These are phyloP conservation scores for Synergus gifuensis DNA, from an alignment of 2,888 invertebrate genomes.

Conservation along the genomic window DNA sequence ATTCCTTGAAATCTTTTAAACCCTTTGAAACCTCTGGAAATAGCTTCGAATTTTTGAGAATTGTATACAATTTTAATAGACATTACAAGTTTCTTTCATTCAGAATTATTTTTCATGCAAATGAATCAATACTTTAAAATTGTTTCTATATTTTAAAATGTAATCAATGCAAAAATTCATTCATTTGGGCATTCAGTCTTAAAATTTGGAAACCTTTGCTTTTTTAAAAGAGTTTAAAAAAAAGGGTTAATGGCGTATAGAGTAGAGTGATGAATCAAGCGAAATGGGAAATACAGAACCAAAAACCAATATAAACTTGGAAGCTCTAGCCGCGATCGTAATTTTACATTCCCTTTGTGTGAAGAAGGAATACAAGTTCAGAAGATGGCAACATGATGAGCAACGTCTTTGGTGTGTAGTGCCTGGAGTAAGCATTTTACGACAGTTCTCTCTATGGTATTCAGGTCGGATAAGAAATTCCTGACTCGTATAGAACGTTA, in stretches of 20 bases:
- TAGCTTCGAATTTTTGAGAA: too few species aligned
- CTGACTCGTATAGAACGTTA: conserved; percentile 52
- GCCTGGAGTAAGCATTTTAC: conserved; percentile 53
- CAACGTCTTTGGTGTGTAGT: conserved; percentile 53
- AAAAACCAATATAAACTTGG: conserved; percentile 6
- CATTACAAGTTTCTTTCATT: too few species aligned
- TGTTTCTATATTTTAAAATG: too few species aligned
- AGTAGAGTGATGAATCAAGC: neutral
- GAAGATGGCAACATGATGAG: conserved; percentile 45
- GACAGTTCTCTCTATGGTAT: conserved; percentile 46
- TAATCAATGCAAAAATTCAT: too few species aligned
- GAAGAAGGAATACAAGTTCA: conserved; percentile 38
- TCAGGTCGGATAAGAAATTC: conserved; percentile 56
- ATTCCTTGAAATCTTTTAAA: too few species aligned
- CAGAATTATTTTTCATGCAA: too few species aligned
- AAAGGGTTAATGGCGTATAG: neutral
- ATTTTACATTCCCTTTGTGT: conserved; percentile 37
- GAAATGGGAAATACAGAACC: neutral
- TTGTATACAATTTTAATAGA: too few species aligned
- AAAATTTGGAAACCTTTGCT: too few species aligned
- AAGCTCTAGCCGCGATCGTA: conserved; percentile 8
- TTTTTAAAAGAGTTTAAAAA: too few species aligned
- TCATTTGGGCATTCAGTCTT: too few species aligned
- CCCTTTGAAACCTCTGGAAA: too few species aligned
- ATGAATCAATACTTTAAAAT: too few species aligned